phyloP scores from a whole-genome alignment of 2,113 vertebrate genomes.

The Scophthalmus maximus region DNA sequence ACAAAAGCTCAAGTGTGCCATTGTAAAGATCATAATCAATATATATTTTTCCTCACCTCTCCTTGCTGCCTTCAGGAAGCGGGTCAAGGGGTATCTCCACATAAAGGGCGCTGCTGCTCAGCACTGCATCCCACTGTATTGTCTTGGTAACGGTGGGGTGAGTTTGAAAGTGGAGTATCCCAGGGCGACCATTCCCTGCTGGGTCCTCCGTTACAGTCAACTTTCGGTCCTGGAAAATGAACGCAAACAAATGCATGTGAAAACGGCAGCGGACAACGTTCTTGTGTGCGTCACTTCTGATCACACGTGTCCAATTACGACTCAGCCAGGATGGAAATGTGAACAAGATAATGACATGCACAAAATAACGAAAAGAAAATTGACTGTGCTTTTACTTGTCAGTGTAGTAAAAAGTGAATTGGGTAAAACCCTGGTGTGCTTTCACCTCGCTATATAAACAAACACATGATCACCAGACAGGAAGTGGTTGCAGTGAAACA shows the following conservation, averaged over 20 bases:
- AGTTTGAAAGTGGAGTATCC: constrained; percentile 85
- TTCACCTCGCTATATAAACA: background rate
- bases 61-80: constrained; percentile 86
- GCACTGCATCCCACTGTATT: constrained; percentile 84
- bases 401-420: background rate
- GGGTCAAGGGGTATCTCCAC: constrained; percentile 83
- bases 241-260: background rate
- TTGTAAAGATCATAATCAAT: background rate
- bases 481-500: constrained; percentile 15
- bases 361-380: background rate
- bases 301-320: background rate
- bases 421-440: background rate
- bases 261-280: background rate
- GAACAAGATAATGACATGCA: background rate
- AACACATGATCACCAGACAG: constrained; percentile 39
- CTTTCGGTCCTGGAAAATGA: constrained; percentile 79
- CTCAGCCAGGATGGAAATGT: background rate
- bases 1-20: background rate
- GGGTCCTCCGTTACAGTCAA: constrained; percentile 85
- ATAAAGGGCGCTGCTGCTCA: constrained; percentile 79
- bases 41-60: constrained; percentile 76
- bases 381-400: background rate
- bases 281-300: background rate
- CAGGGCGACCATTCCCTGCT: constrained; percentile 79
- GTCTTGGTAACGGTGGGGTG: constrained; percentile 75